These are phyloP conservation scores for Pristionchus japonicus DNA, from an alignment of 2,888 invertebrate genomes.

Conservation along the genomic window DNA sequence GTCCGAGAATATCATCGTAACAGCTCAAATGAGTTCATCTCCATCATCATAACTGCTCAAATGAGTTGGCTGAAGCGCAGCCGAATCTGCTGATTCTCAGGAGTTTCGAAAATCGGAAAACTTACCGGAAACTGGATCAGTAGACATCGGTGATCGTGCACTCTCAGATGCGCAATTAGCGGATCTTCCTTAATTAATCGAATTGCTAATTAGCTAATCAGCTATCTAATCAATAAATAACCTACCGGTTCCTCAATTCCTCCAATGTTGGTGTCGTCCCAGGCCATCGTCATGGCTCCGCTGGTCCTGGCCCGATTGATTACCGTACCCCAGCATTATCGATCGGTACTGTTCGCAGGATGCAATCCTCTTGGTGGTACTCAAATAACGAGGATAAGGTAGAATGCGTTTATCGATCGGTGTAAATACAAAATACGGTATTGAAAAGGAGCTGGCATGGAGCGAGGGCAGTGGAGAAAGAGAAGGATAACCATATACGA, in stretches of 20 bases:
- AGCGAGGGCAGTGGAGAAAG: not conserved
- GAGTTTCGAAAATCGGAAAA: not conserved
- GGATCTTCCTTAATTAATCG: constrained; percentile 41
- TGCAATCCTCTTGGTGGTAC: constrained; percentile 7
- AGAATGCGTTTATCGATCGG: not conserved
- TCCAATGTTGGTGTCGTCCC: not conserved
- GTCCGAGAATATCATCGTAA: too few species aligned
- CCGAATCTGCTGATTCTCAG: too few species aligned
- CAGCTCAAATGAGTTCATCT: too few species aligned
- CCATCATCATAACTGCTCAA: too few species aligned
- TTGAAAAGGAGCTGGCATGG: not conserved
- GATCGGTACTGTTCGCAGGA: constrained; percentile 23
- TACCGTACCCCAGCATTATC: too few species aligned
- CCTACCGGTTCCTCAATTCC: not conserved
- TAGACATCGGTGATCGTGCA: constrained; percentile 10
- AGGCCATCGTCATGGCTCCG: not conserved
- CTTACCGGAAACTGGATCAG: constrained; percentile 42
- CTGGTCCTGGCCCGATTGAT: too few species aligned
- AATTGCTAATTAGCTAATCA: too few species aligned
- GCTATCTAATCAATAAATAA: not conserved
- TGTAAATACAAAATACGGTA: not conserved
- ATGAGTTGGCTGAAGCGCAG: too few species aligned
- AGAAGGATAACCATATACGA: not conserved
- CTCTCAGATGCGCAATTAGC: not conserved
- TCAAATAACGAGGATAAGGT: not conserved